These are phyloP conservation scores for Serinus canaria DNA, from an alignment of 2,113 vertebrate genomes.

Conservation along the genomic window DNA sequence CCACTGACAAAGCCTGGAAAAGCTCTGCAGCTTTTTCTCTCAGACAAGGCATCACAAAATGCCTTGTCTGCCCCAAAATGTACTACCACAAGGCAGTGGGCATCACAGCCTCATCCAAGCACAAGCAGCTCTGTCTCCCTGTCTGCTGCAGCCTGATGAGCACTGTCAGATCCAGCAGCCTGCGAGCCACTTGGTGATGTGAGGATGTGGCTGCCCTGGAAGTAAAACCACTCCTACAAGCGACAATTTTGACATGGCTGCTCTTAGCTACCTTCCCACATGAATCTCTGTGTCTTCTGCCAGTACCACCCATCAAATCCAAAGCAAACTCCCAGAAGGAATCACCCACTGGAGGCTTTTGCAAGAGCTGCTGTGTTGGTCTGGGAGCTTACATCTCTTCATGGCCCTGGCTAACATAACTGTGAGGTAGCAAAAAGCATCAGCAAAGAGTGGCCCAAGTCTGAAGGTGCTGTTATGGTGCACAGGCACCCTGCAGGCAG, in stretches of 20 bases:
- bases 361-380: background rate
- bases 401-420: fast-evolving
- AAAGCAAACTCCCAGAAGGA: background rate
- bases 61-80: background rate
- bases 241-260: background rate
- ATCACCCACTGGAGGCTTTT: background rate
- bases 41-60: fast-evolving
- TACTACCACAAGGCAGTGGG: background rate
- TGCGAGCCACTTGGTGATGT: fast-evolving
- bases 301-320: background rate
- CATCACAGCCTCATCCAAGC: background rate
- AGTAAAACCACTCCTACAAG: background rate
- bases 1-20: background rate
- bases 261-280: background rate
- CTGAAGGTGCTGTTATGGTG: background rate
- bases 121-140: background rate
- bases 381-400: background rate
- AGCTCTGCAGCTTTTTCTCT: background rate
- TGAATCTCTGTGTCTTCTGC: background rate
- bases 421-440: background rate
- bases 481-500: background rate
- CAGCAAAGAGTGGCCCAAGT: background rate
- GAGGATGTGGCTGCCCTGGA: background rate
- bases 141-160: background rate
- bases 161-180: background rate